A percentile compares a stretch with the other conserved stretches of the same genome.
phyloP scores from a whole-genome alignment of 2,888 invertebrate genomes.

The Epinotia demarniana region DNA sequence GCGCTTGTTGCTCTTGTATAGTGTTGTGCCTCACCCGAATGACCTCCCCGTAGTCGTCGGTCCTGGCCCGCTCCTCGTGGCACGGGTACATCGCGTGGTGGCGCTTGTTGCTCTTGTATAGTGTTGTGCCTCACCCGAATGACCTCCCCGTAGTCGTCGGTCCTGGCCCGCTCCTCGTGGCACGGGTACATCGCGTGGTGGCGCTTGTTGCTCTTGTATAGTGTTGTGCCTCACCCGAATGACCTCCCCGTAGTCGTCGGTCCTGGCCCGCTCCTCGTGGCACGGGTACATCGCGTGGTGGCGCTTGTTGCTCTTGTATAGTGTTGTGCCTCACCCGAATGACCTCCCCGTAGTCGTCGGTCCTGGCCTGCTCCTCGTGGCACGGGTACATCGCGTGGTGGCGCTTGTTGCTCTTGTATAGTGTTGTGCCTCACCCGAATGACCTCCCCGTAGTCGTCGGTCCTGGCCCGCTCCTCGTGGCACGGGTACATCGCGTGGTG shows the following conservation, averaged over 20 bases:
- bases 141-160: conserved; percentile 98
- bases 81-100: conserved; percentile 99
- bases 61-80: conserved; percentile 94
- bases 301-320: conserved; percentile 89
- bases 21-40: conserved; percentile 83
- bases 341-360: conserved; percentile 98
- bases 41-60: conserved; percentile 98
- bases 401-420: conserved; percentile 89
- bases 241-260: conserved; percentile 98
- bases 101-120: conserved; percentile 88
- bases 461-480: conserved; percentile 94
- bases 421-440: conserved; percentile 88
- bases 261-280: conserved; percentile 94
- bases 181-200: conserved; percentile 99
- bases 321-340: conserved; percentile 88
- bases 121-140: conserved; percentile 83
- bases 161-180: conserved; percentile 94
- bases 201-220: conserved; percentile 89
- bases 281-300: conserved; percentile 99
- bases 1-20: not conserved
- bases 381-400: conserved; percentile 99
- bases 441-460: conserved; percentile 98
- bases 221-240: conserved; percentile 89
- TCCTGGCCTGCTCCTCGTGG: conserved; percentile 94
- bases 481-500: conserved; percentile 99